A percentile compares a stretch with the other conserved stretches of the same genome.
Conservation (phyloP, 2,113 vertebrate species). For the Percopsis transmontana region DNA sequence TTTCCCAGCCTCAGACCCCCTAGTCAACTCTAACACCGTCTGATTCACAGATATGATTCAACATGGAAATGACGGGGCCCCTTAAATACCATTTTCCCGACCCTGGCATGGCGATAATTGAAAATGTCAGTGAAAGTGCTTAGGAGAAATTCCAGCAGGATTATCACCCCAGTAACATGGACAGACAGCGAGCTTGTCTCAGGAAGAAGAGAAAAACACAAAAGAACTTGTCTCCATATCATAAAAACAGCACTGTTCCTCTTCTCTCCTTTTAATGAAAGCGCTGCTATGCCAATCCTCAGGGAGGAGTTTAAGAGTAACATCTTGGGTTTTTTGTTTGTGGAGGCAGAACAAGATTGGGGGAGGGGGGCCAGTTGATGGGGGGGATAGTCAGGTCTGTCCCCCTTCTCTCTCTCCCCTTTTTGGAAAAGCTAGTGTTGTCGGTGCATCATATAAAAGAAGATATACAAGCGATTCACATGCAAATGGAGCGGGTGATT, state of each 20-base stretch:
- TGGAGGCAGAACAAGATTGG: background rate
- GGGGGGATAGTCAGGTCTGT: constrained; percentile 33
- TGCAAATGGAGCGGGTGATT: constrained; percentile 82
- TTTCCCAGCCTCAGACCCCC: constrained; percentile 25
- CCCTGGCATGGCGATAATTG: constrained; percentile 75
- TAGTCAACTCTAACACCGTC: constrained; percentile 30
- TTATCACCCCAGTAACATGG: constrained; percentile 80
- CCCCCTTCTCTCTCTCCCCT: constrained; percentile 50
- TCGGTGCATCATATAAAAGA: constrained; percentile 86
- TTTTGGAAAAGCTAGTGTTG: constrained; percentile 79
- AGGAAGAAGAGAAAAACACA: constrained; percentile 61
- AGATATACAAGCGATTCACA: constrained; percentile 87
- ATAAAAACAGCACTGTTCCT: constrained; percentile 75
- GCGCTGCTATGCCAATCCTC: constrained; percentile 55
- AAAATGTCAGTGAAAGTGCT: constrained; percentile 79
- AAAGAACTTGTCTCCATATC: constrained; percentile 78
- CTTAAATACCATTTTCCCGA: constrained; percentile 74
- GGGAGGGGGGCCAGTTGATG: constrained; percentile 21
- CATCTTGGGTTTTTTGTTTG: constrained; percentile 65
- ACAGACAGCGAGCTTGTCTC: constrained; percentile 74
- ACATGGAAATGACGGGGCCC: constrained; percentile 62
- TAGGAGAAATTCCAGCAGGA: constrained; percentile 76
- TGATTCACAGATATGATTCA: constrained; percentile 76
- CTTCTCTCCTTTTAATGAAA: constrained; percentile 59
- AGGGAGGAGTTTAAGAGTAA: constrained; percentile 69